Base-by-base conservation (phyloP, 2,888 invertebrate species). In the Drosophila paracracens region DNA sequence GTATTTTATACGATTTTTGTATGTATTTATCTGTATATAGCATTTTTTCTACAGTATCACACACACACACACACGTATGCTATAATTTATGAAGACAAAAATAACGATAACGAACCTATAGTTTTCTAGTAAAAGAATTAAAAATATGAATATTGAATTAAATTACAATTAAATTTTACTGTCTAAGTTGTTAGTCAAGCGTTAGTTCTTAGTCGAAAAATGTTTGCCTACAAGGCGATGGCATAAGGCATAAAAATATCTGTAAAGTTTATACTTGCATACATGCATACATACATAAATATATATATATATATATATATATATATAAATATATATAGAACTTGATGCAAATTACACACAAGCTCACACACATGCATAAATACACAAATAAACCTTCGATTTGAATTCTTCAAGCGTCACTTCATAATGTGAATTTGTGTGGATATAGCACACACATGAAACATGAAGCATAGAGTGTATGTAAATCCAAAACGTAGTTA, bases 401-500 rank as follows among this genome's bases (percentile, higher is more conserved):
- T 70, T 66, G 62, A 76, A 76, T 63, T 69, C 64, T 68, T 69
- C 54, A 57, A 51, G n/a, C 62, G 46, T 54, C 62, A 53, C 51
- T 51, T 43, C 67, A 51, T 61, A 56, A 40, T 46, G 60, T 50
- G 68, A 38, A 61, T 35, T 35, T 40, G 21, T 25, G 62, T 60
- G 48, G 58, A 43, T 64, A 53, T 50, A 60, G 35, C 35, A 36
- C 6, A 54, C 31, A 35, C 53, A 60, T 18, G 40, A 64, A n/a
- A 51, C 31, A 0, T 29, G 29, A 29, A 29, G 61, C 60, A 75
- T 72, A 62, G 62, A 38, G 56, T 71, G 61, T 72, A 82, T 85
- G 78, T 84, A 78, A 87, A 84, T 80, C 87, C 79, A 83, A 88
- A 82, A 78, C 76, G 84, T 87, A 87, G 88, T 84, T 87, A 86